Evolutionary conservation across 1,140 invertebrate species (phyloP), one percentile per base, ranked within the genome.

Genomic region (Lordiphosa collinella): DNA sequence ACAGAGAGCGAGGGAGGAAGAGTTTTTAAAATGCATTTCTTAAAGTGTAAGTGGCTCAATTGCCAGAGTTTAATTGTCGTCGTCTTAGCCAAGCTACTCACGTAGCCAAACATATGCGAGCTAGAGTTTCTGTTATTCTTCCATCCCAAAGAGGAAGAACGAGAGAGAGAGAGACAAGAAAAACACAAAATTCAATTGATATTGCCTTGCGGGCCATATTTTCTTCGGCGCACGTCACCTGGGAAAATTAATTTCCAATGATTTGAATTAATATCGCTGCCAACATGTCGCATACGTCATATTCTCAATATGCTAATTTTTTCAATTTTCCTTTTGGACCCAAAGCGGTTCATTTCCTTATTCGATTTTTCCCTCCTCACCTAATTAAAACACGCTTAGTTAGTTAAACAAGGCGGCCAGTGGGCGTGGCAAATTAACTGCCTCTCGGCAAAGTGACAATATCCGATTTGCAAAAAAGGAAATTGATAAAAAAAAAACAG

Each of bases 41-140:
- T 80, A 63, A 82, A 82, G 61, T 76, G 61, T 52, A 80, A 80
- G 76, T 80, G 66, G 57, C 60, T 71, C 75, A 71, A 66, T 80
- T 76, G 64, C 54, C 32, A 11, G 29, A 34, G 51, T 67, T 78
- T 78, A 78, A 78, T 67, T 80, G 75, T 25, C 22, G 44, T 67
- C 41, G 59, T 56, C 36, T n/a, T n/a, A n/a, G n/a, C n/a, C n/a
- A n/a, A n/a, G n/a, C n/a, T 31, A 46, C 46, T 57, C 69, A 73
- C 62, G 70, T 62, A 73, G 31, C 37, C 59, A 74, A 74, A 49
- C 71, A 63, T 74, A 74, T 74, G 70, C 63, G 38, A 29, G 22
- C 8, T 25, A 40, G 44, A 31, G 34, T 14, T 40, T 34, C 31
- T 34, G 16, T 35, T 44, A 44, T 44, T 58, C 43, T 37, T 58